phyloP scores from a whole-genome alignment of 2,113 vertebrate genomes.

The Callaeas wilsoni region DNA sequence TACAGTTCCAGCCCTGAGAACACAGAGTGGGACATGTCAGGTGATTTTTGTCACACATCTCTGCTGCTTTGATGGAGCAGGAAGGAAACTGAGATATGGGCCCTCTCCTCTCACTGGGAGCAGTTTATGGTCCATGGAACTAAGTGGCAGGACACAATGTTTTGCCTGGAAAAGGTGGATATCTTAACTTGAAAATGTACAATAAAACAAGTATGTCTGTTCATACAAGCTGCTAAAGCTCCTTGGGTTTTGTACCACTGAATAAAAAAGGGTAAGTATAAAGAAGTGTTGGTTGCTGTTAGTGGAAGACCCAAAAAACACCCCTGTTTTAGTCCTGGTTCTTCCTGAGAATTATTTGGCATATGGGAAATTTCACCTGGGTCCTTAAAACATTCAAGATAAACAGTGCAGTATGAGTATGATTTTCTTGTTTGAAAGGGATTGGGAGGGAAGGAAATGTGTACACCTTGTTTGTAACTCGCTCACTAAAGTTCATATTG shows the following conservation, averaged over 20 bases:
- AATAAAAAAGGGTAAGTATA: neutral
- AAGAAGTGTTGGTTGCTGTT: neutral
- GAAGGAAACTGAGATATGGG: neutral
- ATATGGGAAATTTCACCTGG: neutral
- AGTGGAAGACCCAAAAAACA: neutral
- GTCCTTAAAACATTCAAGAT: neutral
- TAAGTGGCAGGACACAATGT: neutral
- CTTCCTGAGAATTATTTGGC: neutral
- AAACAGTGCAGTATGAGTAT: neutral
- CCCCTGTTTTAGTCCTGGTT: neutral
- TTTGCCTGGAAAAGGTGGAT: neutral
- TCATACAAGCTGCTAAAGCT: neutral
- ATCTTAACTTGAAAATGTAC: neutral
- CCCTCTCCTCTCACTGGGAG: neutral
- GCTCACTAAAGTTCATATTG: neutral
- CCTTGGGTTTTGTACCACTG: neutral
- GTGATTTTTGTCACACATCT: neutral
- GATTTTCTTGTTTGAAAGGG: neutral
- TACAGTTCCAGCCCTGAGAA: neutral
- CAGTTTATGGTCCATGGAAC: neutral
- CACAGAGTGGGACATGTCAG: neutral
- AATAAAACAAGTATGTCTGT: neutral
- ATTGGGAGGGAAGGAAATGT: neutral
- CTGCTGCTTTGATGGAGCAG: neutral
- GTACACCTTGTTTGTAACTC: neutral